Evolutionary conservation across 2,888 invertebrate species (phyloP), one percentile per base, ranked within the genome.

Genomic region (Leptogaster cylindrica): DNA sequence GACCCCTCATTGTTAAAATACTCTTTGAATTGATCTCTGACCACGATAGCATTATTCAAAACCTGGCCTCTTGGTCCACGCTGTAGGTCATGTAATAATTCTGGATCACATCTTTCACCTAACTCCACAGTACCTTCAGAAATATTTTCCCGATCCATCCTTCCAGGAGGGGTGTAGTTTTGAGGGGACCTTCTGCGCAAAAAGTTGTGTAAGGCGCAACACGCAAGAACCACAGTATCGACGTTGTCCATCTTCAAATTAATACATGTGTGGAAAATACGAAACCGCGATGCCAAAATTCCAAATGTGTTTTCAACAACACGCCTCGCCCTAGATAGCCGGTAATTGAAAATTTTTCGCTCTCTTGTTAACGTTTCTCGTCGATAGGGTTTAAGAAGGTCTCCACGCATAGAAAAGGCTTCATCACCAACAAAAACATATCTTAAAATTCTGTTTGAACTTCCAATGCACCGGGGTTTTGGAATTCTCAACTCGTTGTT

Each of bases 361-460:
- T n/a, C n/a, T n/a, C n/a, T n/a, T n/a, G n/a, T n/a, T n/a, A n/a
- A n/a, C n/a, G n/a, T n/a, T n/a, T n/a, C 41, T 12, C 12, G 41
- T 4, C 36, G n/a, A 33, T 31, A 33, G 3, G 55, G 33, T 12
- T 55, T 55, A 10, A 55, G 3, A 14, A 33, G 31, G 18, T 55
- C 33, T 14, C 18, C 8, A 10, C 23, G 5, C 7, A 48, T 8
- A 65, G 50, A 10, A 28, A 48, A 41, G 8, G 48, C 50, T 8
- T 65, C 48, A 18, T 44, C 64, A 6, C 39, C 44, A 28, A 64
- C 48, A 20, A 44, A 48, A 2, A 64, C 12, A 16, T 28, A 64
- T 3, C 48, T 31, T n/a, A 48, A 23, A 7, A 8, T 1, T 64
- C 23, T 12, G n/a, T 28, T 28, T 18, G 10, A 48, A 2, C 41